Evolutionary conservation across 1,140 invertebrate species (phyloP), one percentile per base, ranked within the genome.

Genomic region (Drosophila pectinifera): DNA sequence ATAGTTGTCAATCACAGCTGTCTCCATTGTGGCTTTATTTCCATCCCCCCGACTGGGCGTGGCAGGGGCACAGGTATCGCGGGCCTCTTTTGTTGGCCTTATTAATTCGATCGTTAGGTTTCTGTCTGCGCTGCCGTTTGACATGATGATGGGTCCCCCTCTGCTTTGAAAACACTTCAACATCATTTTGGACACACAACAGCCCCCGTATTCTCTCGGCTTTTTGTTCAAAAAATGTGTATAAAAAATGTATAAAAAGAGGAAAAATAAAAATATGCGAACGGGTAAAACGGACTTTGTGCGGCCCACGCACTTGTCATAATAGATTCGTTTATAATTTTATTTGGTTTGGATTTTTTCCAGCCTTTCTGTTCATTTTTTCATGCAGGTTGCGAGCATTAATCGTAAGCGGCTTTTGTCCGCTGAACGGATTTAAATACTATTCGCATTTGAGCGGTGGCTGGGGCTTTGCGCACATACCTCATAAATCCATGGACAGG

Each of bases 271-370:
- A 64, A 18, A 69, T 16, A 54, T 54, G 54, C 48, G 43, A 24
- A 45, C 11, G 34, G 36, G 28, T 22, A 34, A 70, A 65, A 75
- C n/a, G n/a, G 38, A 54, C 74, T 78, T 64, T 72, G 59, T 54
- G 36, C 73, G 69, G 48, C 84, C 85, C 84, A 89, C 84, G 80
- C 84, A 89, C 80, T 89, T 89, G 84, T 89, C 84, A 89, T 78
- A 89, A 89, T 80, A 88, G 83, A 88, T 89, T 89, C 83, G 73
- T 88, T 83, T 79, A 88, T 75, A 73, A 78, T 78, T 78, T 86
- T 77, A 78, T 65, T 85, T 62, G 43, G 5, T 46, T 72, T 67
- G 64, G 16, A 36, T 41, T 65, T 73, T 63, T 65, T 45, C 36
- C 18, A 31, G 24, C 38, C 38, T 45, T 43, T 59, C 39, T 31